These are phyloP conservation scores for Pseudomyrmex sp. DNA, from an alignment of 1,140 invertebrate genomes.

Conservation along the genomic window DNA sequence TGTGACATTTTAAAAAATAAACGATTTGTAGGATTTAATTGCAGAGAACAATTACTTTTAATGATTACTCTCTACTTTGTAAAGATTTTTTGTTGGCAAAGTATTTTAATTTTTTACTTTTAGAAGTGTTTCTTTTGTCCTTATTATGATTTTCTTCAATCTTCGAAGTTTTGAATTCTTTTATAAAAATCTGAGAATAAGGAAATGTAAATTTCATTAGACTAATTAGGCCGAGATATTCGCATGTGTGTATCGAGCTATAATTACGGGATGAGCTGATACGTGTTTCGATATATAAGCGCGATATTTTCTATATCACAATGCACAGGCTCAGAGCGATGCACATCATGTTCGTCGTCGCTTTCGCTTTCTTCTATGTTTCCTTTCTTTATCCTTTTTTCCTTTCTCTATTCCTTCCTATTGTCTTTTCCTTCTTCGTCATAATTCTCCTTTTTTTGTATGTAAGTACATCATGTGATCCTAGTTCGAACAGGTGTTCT, in stretches of 20 bases:
- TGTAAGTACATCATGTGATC: neutral
- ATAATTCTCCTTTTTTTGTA: neutral
- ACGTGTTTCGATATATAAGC: conserved; percentile 39
- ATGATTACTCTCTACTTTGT: too few species aligned
- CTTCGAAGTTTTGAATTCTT: too few species aligned
- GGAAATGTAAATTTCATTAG: conserved; percentile 12
- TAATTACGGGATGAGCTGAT: conserved; percentile 15
- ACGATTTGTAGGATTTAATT: too few species aligned
- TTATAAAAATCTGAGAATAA: too few species aligned
- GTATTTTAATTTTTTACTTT: too few species aligned
- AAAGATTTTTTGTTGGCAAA: too few species aligned
- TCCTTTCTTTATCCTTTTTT: neutral
- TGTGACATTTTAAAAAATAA: too few species aligned
- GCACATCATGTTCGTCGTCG: conserved; percentile 71
- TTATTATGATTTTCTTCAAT: too few species aligned
- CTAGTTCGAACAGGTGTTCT: neutral
- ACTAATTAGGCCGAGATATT: neutral
- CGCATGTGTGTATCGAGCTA: conserved; percentile 1
- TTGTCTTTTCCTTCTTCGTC: neutral
- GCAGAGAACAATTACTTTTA: neutral
- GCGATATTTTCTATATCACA: conserved; percentile 61
- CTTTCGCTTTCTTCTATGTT: conserved; percentile 67
- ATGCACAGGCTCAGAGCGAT: conserved; percentile 71
- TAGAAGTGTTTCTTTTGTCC: too few species aligned
- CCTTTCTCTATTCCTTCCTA: neutral